phyloP scores from a whole-genome alignment of 2,888 invertebrate genomes.

The Steinernema carpocapsae region DNA sequence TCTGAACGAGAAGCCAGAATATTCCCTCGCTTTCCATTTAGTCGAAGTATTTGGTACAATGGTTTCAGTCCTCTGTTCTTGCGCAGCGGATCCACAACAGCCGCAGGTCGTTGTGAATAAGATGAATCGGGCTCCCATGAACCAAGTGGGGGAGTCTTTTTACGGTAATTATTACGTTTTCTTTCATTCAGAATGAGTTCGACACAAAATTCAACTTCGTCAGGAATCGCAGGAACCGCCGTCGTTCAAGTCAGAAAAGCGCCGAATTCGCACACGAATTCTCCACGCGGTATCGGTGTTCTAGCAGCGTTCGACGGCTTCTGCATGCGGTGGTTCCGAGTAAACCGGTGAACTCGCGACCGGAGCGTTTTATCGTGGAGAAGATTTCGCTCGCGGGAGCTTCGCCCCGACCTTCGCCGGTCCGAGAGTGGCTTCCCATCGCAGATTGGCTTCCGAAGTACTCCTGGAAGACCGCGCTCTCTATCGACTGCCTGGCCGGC shows the following conservation, averaged over 20 bases:
- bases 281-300: slow-evolving; percentile 6
- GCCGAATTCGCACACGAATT: slow-evolving; percentile 16
- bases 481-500: slow-evolving; percentile 46
- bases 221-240: slow-evolving; percentile 8
- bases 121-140: slow-evolving; percentile 49
- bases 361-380: background rate
- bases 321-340: background rate
- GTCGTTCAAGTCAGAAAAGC: slow-evolving; percentile 29
- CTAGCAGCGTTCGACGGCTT: slow-evolving; percentile 17
- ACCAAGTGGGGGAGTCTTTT: slow-evolving; percentile 49
- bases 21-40: no score
- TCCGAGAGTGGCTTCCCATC: slow-evolving; percentile 44
- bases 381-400: background rate
- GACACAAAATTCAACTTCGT: slow-evolving; percentile 56
- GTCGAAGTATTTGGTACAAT: background rate
- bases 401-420: background rate
- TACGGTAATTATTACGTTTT: no score
- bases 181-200: slow-evolving; percentile 51
- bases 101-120: slow-evolving; percentile 5
- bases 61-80: slow-evolving; percentile 27
- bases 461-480: slow-evolving; percentile 26
- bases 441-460: slow-evolving; percentile 45
- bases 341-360: background rate
- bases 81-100: background rate
- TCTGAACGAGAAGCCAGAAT: background rate